These are phyloP conservation scores for Rhorus exstirpatorius DNA, from an alignment of 2,888 invertebrate genomes.

Conservation along the genomic window DNA sequence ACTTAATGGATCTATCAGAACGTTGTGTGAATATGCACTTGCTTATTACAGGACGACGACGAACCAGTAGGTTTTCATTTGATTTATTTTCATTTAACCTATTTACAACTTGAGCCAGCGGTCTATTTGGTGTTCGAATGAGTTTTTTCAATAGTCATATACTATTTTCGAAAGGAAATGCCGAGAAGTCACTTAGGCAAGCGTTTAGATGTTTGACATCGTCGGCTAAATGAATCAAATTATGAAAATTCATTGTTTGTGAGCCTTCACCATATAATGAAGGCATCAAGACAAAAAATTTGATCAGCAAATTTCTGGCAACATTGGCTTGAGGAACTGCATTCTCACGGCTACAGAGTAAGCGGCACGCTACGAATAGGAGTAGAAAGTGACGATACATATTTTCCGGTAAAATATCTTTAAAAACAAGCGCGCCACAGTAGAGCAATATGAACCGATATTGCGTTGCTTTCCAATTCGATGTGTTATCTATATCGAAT, in stretches of 20 bases:
- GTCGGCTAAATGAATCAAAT: constrained; percentile 57
- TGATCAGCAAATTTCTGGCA: constrained; percentile 29
- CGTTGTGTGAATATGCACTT: not conserved
- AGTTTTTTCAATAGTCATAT: constrained; percentile 39
- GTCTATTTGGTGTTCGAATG: constrained; percentile 13
- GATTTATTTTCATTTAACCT: not conserved
- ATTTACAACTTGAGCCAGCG: not conserved
- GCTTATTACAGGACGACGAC: not conserved
- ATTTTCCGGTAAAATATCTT: constrained; percentile 10
- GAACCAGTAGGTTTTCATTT: not conserved
- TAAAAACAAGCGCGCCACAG: constrained; percentile 33
- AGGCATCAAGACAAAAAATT: constrained; percentile 51
- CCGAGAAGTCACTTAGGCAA: constrained; percentile 42
- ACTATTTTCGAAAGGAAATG: constrained; percentile 59
- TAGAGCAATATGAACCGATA: constrained; percentile 58
- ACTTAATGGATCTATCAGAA: not conserved
- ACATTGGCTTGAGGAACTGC: not conserved
- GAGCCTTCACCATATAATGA: constrained; percentile 48
- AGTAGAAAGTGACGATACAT: constrained; percentile 39
- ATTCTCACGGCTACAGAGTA: constrained; percentile 40
- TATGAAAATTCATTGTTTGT: constrained; percentile 56
- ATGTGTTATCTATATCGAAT: constrained; percentile 37
- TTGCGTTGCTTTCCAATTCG: constrained; percentile 66
- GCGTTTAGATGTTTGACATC: constrained; percentile 61
- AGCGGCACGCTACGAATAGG: constrained; percentile 44